A percentile compares a stretch with the other conserved stretches of the same genome.
phyloP scores from a whole-genome alignment of 2,797 vertebrate species.

The Myripristis murdjan region DNA sequence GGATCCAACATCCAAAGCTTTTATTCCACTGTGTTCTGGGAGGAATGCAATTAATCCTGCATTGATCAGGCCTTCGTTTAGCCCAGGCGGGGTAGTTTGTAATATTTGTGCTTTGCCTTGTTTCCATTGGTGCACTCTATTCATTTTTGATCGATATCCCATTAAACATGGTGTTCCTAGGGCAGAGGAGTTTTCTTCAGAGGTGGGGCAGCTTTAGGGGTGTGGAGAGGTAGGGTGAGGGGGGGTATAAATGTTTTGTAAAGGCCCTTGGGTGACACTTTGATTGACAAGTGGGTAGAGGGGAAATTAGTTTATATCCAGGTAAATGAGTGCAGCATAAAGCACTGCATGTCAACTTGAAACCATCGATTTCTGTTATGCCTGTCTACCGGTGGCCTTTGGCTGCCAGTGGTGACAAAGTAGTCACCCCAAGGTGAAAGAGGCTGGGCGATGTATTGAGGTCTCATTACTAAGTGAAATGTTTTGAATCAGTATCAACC shows the following conservation, averaged over 20 bases:
- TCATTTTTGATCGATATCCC: constrained; percentile 88
- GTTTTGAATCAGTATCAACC: constrained; percentile 18
- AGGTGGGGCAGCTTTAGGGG: constrained; percentile 17
- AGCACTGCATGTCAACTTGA: constrained; percentile 54
- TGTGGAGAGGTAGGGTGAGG: too few species aligned
- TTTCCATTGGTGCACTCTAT: constrained; percentile 80
- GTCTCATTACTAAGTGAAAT: constrained; percentile 35
- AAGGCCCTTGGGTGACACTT: constrained; percentile 28
- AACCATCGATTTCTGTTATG: constrained; percentile 71
- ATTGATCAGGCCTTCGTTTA: constrained; percentile 84
- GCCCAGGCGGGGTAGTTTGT: constrained; percentile 77
- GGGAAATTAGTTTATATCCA: constrained; percentile 63
- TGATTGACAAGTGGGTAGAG: constrained; percentile 51
- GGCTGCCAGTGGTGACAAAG: constrained; percentile 69
- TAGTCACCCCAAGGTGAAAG: constrained; percentile 53
- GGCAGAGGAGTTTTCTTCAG: constrained; percentile 48
- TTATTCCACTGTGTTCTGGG: constrained; percentile 61
- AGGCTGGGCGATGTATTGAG: constrained; percentile 7
- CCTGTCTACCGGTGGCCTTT: constrained; percentile 62
- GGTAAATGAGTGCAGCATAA: constrained; percentile 68
- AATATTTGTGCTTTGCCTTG: constrained; percentile 79
- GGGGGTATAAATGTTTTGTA: constrained; percentile 45
- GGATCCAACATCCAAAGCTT: constrained; percentile 48
- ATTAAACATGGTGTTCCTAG: constrained; percentile 81
- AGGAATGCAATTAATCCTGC: constrained; percentile 83